phyloP scores from a whole-genome alignment of 2,113 vertebrate species.

The Neolamprologus falcicula region DNA sequence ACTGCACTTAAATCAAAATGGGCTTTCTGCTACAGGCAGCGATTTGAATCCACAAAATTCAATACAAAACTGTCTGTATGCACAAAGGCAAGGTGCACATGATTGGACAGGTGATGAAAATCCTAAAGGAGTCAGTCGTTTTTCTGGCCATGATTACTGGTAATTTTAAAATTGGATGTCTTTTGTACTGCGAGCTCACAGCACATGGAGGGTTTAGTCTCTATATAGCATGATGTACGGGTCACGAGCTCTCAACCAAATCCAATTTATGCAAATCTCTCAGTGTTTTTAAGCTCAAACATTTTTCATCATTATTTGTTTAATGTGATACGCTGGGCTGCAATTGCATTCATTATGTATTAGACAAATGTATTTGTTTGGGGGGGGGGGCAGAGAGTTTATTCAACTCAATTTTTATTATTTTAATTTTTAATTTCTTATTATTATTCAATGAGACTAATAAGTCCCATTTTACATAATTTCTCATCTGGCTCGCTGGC shows the following conservation, averaged over 20 bases:
- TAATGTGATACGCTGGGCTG: constrained; percentile 13
- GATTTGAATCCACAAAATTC: constrained; percentile 5
- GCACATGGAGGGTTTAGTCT: neutral
- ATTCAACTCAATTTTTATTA: neutral
- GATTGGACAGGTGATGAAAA: neutral
- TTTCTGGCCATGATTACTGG: neutral
- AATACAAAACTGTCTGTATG: neutral
- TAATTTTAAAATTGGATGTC: neutral
- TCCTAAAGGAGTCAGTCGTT: neutral
- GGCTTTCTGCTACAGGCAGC: neutral
- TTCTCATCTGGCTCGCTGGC: constrained; percentile 40
- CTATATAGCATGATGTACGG: neutral
- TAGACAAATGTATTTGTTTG: constrained; percentile 11
- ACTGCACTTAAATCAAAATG: neutral
- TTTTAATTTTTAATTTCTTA: neutral
- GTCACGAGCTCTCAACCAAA: constrained; percentile 35
- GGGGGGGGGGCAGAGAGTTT: neutral
- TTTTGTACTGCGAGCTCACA: neutral
- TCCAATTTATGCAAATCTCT: constrained; percentile 44
- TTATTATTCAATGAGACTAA: neutral
- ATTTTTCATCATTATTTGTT: constrained; percentile 42
- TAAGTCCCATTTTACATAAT: constrained; percentile 46
- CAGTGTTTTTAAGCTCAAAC: constrained; percentile 22
- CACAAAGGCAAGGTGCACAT: neutral
- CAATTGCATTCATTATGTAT: constrained; percentile 25